These are phyloP conservation scores for Agelaius tricolor DNA, from an alignment of 2,113 vertebrate genomes.

Conservation along the genomic window DNA sequence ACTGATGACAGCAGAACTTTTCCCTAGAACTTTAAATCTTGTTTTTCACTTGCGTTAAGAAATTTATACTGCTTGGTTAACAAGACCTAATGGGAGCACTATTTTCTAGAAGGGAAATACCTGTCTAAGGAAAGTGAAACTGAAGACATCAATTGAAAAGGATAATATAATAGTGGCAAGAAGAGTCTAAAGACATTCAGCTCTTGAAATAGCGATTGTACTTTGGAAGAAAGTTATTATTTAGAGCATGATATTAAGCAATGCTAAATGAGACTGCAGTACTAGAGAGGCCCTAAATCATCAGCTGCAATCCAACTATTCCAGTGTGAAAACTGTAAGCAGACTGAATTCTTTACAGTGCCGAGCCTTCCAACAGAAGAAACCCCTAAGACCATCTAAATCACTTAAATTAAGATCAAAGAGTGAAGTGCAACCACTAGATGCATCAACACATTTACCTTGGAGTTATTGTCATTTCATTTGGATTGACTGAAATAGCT, in stretches of 20 bases:
- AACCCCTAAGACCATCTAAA: background rate
- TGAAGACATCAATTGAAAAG: background rate
- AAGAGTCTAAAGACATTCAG: background rate
- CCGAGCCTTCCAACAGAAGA: background rate
- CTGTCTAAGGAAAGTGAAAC: background rate
- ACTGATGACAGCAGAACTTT: background rate
- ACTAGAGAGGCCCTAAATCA: background rate
- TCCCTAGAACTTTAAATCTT: background rate
- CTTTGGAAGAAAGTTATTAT: background rate
- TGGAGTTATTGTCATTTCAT: background rate
- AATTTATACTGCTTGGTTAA: background rate
- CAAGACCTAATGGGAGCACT: background rate
- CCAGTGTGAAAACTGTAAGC: background rate
- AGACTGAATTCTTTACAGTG: background rate
- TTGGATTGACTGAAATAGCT: background rate
- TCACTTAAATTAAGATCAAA: background rate
- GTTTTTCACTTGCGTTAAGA: background rate
- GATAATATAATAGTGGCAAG: background rate
- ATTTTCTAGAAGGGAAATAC: background rate
- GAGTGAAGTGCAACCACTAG: background rate
- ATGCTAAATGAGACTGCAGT: background rate
- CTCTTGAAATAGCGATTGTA: background rate
- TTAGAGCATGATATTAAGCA: background rate
- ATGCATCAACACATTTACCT: background rate
- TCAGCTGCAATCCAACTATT: background rate